These are phyloP conservation scores for Lochmaea crataegi DNA, from an alignment of 2,888 invertebrate species.

Conservation along the genomic window DNA sequence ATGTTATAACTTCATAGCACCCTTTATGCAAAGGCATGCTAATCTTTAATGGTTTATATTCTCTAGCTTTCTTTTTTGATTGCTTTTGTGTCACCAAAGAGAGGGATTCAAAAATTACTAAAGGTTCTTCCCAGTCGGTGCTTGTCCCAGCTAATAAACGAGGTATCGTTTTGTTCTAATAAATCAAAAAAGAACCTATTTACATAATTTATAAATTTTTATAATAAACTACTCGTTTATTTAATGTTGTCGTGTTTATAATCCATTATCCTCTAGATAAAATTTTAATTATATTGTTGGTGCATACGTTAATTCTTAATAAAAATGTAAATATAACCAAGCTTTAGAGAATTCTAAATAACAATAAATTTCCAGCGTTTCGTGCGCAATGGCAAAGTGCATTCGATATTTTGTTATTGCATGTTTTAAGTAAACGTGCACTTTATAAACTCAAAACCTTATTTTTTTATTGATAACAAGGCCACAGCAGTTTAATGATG, in stretches of 20 bases:
- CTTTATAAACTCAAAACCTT: conserved; percentile 19
- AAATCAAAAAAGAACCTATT: conserved; percentile 32
- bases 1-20: no score
- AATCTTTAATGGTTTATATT: no score
- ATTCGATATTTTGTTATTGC: conserved; percentile 30
- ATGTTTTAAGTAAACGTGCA: conserved; percentile 18
- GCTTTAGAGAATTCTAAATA: conserved; percentile 15
- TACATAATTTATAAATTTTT: conserved; percentile 37
- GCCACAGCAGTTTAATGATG: conserved; percentile 17
- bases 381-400: conserved; percentile 27
- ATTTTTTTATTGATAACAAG: conserved; percentile 27
- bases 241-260: conserved; percentile 40
- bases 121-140: no score
- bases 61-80: no score
- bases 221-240: conserved; percentile 35
- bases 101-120: no score
- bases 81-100: no score
- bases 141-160: background rate
- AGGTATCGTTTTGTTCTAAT: conserved; percentile 2
- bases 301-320: conserved; percentile 48
- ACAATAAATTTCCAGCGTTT: conserved; percentile 25
- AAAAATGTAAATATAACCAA: conserved; percentile 46
- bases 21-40: no score
- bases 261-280: conserved; percentile 42
- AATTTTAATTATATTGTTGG: conserved; percentile 49